Conservation (phyloP, 2,888 invertebrate genomes). For the Meteorus colon region DNA sequence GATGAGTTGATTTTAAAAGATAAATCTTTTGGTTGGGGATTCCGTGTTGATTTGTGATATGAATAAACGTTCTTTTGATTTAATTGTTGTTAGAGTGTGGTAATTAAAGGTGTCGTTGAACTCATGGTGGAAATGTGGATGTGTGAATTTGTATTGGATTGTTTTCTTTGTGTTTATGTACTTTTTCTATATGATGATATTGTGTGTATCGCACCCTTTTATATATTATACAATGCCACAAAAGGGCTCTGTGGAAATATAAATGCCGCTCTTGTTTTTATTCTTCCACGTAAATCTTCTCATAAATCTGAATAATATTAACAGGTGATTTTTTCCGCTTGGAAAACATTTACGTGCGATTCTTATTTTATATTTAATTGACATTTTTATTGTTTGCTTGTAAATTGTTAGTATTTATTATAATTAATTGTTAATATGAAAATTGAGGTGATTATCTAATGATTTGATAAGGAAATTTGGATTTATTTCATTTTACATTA, state of each 20-base stretch:
- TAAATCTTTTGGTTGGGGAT: slow-evolving; percentile 8
- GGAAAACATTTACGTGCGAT: slow-evolving; percentile 50
- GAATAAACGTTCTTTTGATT: slow-evolving; percentile 37
- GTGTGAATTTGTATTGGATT: background rate
- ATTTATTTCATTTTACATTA: background rate
- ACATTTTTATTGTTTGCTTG: background rate
- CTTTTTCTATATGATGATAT: background rate
- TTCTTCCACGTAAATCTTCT: slow-evolving; percentile 55
- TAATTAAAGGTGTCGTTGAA: slow-evolving; percentile 42
- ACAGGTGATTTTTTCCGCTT: slow-evolving; percentile 67
- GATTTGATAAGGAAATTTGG: background rate
- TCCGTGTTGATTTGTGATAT: slow-evolving; percentile 34
- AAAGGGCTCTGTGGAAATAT: slow-evolving; percentile 14
- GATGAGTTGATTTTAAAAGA: background rate
- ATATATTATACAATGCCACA: background rate
- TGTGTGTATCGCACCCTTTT: background rate
- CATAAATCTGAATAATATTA: slow-evolving; percentile 69
- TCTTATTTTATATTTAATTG: background rate
- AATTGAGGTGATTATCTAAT: background rate
- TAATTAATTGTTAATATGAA: background rate
- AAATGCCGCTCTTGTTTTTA: slow-evolving; percentile 3
- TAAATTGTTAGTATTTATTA: too few relatives aligned
- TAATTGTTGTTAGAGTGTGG: slow-evolving; percentile 34
- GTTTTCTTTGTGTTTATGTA: background rate
- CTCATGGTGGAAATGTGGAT: background rate